A percentile compares a stretch with the other conserved stretches of the same genome.
Evolutionary conservation across 2,113 vertebrate species (phyloP).

Genomic region (Mobula birostris): DNA sequence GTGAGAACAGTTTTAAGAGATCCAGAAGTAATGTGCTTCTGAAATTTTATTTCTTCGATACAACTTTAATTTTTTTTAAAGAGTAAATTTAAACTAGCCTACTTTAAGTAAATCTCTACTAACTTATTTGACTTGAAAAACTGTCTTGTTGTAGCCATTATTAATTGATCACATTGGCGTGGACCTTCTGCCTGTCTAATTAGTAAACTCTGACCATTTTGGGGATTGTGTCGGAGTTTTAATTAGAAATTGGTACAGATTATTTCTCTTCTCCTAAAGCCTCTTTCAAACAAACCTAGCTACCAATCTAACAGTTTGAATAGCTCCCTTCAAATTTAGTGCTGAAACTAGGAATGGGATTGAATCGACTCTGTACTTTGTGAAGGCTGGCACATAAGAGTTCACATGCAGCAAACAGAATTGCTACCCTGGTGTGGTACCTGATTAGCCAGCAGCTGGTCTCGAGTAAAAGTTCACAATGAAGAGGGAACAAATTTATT

Average conservation of each 20-base stretch:
- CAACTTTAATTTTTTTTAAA: neutral
- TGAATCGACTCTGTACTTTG: neutral
- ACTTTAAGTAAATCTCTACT: neutral
- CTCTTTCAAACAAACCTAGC: neutral
- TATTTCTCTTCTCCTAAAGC: too few species aligned
- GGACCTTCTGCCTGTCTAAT: neutral
- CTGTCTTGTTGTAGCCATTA: neutral
- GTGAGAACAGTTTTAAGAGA: slow-evolving; percentile 54
- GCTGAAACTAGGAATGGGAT: neutral
- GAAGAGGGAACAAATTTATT: neutral
- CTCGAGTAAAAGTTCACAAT: neutral
- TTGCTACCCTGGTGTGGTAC: neutral
- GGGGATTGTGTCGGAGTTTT: neutral
- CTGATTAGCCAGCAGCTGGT: neutral
- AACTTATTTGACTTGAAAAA: neutral
- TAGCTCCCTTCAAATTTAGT: neutral
- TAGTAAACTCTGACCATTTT: neutral
- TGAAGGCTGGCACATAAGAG: neutral
- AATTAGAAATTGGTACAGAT: neutral
- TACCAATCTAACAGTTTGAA: neutral
- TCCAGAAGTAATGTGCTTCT: neutral
- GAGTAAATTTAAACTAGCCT: neutral
- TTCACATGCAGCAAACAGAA: neutral
- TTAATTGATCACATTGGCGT: neutral
- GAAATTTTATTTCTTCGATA: neutral